Conservation (phyloP, 2,888 invertebrate species). For the Coelopa pilipes region DNA sequence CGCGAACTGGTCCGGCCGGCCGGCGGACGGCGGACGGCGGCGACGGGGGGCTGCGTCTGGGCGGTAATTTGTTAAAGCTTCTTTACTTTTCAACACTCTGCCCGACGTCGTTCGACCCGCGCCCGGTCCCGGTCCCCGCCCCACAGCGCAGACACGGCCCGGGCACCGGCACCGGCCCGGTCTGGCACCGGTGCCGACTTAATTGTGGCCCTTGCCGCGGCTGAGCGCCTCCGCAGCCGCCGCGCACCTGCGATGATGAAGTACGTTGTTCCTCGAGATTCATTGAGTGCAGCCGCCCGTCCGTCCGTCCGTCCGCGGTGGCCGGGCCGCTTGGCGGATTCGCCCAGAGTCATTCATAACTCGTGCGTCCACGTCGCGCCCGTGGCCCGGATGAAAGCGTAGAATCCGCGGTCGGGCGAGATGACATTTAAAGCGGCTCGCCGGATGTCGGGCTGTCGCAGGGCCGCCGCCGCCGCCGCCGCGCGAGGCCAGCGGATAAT, state of each 20-base stretch:
- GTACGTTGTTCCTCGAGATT: slow-evolving; percentile 49
- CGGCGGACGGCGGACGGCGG: neutral
- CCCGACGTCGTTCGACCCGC: slow-evolving; percentile 33
- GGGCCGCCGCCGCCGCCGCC: too few species aligned
- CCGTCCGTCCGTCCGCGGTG: neutral
- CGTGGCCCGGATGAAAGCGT: too few species aligned
- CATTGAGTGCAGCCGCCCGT: slow-evolving; percentile 47
- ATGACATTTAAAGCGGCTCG: too few species aligned
- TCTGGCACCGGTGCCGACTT: slow-evolving; percentile 40
- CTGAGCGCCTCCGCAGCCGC: slow-evolving; percentile 30
- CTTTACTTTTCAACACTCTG: slow-evolving; percentile 64
- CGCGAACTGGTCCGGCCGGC: slow-evolving; percentile 1
- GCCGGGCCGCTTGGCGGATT: slow-evolving; percentile 35
- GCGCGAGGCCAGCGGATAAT: too few species aligned
- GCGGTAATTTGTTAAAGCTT: slow-evolving; percentile 65
- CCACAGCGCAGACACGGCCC: too few species aligned
- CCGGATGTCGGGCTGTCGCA: too few species aligned
- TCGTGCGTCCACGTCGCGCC: neutral
- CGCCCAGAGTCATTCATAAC: slow-evolving; percentile 50
- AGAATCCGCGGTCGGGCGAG: too few species aligned
- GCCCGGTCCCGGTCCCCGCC: too few species aligned
- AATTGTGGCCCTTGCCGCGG: slow-evolving; percentile 48
- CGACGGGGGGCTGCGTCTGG: slow-evolving; percentile 50
- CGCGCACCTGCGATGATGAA: slow-evolving; percentile 45
- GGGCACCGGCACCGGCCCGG: neutral